Evolutionary conservation across 37 sponge, comb jelly and placozoan genomes (phyloP).

Genomic region (Haliclona indistincta): DNA sequence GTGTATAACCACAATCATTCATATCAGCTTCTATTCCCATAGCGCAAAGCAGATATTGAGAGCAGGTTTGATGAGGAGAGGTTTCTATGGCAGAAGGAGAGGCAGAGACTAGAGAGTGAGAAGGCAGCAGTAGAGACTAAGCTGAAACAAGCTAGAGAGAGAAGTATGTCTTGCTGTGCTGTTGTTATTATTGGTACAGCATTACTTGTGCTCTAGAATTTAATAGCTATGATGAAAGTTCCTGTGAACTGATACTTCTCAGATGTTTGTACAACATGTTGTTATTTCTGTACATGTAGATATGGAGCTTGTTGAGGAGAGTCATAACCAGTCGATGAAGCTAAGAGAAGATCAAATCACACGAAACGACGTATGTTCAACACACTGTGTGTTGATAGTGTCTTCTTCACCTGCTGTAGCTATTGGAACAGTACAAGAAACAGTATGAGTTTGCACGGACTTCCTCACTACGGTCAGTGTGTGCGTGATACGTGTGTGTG

Average conservation of each 20-base stretch:
- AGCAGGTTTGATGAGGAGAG: slow-evolving; percentile 60
- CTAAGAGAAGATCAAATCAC: slow-evolving; percentile 31
- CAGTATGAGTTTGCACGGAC: slow-evolving; percentile 29
- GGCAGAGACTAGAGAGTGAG: slow-evolving; percentile 44
- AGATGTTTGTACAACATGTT: not conserved
- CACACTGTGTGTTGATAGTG: not conserved
- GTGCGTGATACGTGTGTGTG: not conserved
- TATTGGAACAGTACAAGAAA: slow-evolving; percentile 55
- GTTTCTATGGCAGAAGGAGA: slow-evolving; percentile 29
- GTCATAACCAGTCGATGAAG: slow-evolving; percentile 16
- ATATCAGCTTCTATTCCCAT: slow-evolving; percentile 1
- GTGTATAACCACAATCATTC: not conserved
- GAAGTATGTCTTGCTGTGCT: too few species aligned
- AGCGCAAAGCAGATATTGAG: slow-evolving; percentile 60
- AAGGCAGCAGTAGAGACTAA: slow-evolving; percentile 44
- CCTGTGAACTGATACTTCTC: not conserved
- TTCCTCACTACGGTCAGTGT: slow-evolving; percentile 21
- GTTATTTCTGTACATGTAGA: not conserved
- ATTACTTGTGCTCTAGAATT: too few species aligned
- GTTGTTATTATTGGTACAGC: too few species aligned
- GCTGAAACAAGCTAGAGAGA: slow-evolving; percentile 41
- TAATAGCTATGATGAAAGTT: not conserved
- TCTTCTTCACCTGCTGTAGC: slow-evolving; percentile 6
- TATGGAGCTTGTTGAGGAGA: not conserved
- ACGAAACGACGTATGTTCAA: slow-evolving; percentile 37